Base-by-base conservation (phyloP, 1,140 invertebrate species). In the Pentalonia nigronervosa region DNA sequence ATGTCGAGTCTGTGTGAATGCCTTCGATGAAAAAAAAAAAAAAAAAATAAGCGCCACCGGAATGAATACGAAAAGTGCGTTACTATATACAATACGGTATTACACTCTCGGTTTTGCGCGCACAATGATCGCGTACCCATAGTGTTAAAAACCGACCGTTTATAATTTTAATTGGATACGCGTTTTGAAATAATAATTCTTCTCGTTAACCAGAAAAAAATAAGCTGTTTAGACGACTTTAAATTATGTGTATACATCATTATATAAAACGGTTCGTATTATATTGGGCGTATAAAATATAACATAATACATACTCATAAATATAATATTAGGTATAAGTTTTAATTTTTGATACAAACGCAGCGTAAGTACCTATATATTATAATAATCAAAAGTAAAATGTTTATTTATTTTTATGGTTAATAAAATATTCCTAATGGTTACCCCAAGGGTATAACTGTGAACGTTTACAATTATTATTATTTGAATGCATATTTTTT, bases 151-250 rank as follows among this genome's bases (percentile, higher is more conserved):
- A 67, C 11, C 30, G 60, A 76, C 60, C 60, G 60, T 76, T 76
- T 76, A 76, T n/a, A 76, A 76, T 76, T 76, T 76, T 76, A 76
- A 76, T 76, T 76, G 60, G 60, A 76, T 76, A n/a, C 60, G 60
- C 60, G n/a, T 76, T 76, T 76, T n/a, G 2, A 76, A 76, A 76
- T 17, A 76, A 76, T n/a, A 76, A 76, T 76, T 76, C 60, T 76
- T 76, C 60, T 76, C 14, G 11, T n/a, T 2, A 67, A n/a, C 11
- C 60, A 14, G 30, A 14, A 14, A 30, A 67, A 17, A 17, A 67
- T 14, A n/a, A 76, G 30, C 60, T 17, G 60, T 76, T 76, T n/a
- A 14, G 14, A 76, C 14, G 30, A 76, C 30, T 76, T n/a, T 76
- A 76, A 76, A 76, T n/a, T 76, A n/a, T 6, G 23, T 8, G 17